These are phyloP conservation scores for Blastobasis adustella DNA, from an alignment of 2,888 invertebrate genomes.

Conservation along the genomic window DNA sequence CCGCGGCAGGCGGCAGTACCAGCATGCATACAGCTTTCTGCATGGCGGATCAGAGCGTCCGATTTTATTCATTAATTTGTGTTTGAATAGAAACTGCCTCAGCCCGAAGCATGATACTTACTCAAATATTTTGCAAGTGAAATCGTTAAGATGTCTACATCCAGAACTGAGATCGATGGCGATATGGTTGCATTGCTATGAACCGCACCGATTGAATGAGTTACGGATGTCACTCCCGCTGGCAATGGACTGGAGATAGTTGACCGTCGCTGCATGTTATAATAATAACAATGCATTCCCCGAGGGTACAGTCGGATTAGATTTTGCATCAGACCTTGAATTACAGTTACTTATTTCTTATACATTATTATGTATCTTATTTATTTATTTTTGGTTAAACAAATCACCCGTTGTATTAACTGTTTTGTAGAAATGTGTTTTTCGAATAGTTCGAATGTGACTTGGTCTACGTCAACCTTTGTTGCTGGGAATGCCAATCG, in stretches of 20 bases:
- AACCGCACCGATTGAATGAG: constrained; percentile 42
- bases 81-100: constrained; percentile 67
- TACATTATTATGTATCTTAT: constrained; percentile 18
- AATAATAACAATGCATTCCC: constrained; percentile 54
- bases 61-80: constrained; percentile 62
- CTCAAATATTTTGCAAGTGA: constrained; percentile 45
- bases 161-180: constrained; percentile 23
- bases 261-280: constrained; percentile 66
- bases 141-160: constrained; percentile 20
- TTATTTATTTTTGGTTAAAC: constrained; percentile 15
- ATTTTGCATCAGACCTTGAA: constrained; percentile 45
- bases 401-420: constrained; percentile 21
- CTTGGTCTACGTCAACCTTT: constrained; percentile 11
- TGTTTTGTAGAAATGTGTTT: constrained; percentile 28
- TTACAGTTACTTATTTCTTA: too few species aligned
- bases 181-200: constrained; percentile 48
- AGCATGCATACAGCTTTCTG: constrained; percentile 72
- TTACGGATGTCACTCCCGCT: constrained; percentile 36
- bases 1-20: constrained; percentile 31
- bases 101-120: constrained; percentile 69
- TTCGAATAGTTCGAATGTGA: constrained; percentile 25
- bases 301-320: constrained; percentile 42
- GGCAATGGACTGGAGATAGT: constrained; percentile 38
- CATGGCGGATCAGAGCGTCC: constrained; percentile 69
- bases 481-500: too few species aligned